Conservation (phyloP, 2,797 vertebrate species). For the Borostomias antarcticus region DNA sequence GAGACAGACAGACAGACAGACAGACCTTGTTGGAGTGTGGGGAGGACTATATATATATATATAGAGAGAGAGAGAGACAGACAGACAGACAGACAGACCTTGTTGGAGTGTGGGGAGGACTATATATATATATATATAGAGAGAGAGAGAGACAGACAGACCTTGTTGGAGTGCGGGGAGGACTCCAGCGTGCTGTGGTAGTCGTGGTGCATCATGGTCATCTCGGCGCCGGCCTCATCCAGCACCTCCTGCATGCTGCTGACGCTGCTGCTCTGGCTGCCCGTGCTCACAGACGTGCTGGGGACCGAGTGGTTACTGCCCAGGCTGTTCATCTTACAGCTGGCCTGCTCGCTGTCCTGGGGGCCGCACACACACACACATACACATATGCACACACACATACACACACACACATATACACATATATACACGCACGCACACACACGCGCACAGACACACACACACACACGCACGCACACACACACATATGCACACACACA, state of each 20-base stretch:
- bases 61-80: background rate
- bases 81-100: background rate
- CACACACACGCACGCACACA: background rate
- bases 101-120: background rate
- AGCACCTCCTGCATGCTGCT: slow-evolving; percentile 98
- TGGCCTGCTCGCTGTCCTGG: slow-evolving; percentile 93
- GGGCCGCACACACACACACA: slow-evolving; percentile 34
- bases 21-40: too few relatives aligned
- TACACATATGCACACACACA: background rate
- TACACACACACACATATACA: slow-evolving; percentile 3
- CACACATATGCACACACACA: background rate
- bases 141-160: slow-evolving; percentile 40
- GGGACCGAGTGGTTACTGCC: slow-evolving; percentile 98
- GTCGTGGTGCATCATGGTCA: slow-evolving; percentile 84
- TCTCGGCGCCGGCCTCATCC: slow-evolving; percentile 91
- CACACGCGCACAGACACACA: background rate
- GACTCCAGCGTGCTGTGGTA: slow-evolving; percentile 86
- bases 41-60: too few relatives aligned
- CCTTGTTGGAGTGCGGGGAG: slow-evolving; percentile 89
- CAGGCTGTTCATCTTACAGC: slow-evolving; percentile 95
- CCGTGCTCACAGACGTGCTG: slow-evolving; percentile 94
- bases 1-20: too few relatives aligned
- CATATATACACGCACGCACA: background rate
- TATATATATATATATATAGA: too few relatives aligned
- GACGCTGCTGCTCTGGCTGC: slow-evolving; percentile 97